Evolutionary conservation across 2,888 invertebrate genomes (phyloP), one percentile per base, ranked within the genome.

Genomic region (Orthonychiurus folsomi): DNA sequence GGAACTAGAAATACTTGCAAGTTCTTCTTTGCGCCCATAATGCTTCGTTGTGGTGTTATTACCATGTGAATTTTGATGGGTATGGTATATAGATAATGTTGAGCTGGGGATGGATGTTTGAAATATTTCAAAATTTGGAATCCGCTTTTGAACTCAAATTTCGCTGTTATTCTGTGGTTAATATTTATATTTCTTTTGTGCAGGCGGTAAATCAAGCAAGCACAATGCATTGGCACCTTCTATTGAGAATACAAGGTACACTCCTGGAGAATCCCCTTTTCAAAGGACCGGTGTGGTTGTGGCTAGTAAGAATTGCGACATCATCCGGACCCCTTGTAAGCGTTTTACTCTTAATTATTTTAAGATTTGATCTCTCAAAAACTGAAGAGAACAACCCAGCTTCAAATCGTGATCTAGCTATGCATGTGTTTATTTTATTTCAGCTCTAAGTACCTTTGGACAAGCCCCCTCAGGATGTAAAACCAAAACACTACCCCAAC

Each of bases 311-410:
- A 70, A 72, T 63, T 72, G 72, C 66, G 72, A 72, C 62, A 72
- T 72, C 59, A 72, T 72, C 63, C 68, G 72, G 28, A 72, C 72
- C 27, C 72, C 72, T 28, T 72, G 72, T 72, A 66, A 70, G 68
- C 60, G 24, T 47, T 25, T 21, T 25, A n/a, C 3, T 25, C 23
- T 18, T n/a, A 18, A 3, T 18, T 23, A 21, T 54, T n/a, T 28
- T 2, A 26, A 12, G 21, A 25, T 56, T 53, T 28, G 2, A 21
- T 60, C 53, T 60, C 37, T 52, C 12, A 53, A 12, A 20, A 53
- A 9, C 15, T 53, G 12, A 12, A 12, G 12, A 47, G n/a, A n/a
- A n/a, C n/a, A n/a, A 53, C 21, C 21, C 21, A 53, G 15, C 12
- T 53, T 15, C 20, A 24, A 56, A 18, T 25, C 3, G 9, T 57